A percentile compares a stretch with the other conserved stretches of the same genome.
Evolutionary conservation across 2,888 invertebrate species (phyloP).

Genomic region (Pachydiplax longipennis): DNA sequence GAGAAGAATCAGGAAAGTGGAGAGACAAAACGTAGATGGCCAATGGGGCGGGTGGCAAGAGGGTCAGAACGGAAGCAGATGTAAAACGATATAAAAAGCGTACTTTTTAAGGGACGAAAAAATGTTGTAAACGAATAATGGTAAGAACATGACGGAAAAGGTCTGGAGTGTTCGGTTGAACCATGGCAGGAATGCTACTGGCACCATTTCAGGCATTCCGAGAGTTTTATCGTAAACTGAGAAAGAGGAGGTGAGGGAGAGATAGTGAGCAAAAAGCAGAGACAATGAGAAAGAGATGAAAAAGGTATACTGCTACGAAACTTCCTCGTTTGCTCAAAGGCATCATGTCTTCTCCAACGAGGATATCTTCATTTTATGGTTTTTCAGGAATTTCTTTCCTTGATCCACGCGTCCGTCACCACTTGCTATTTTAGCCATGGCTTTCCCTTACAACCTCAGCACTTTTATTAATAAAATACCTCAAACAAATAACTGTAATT

Average conservation of each 20-base stretch:
- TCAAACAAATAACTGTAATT: no score
- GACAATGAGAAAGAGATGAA: background rate
- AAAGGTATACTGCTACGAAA: no score
- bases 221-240: background rate
- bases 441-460: no score
- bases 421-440: no score
- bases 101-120: background rate
- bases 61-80: background rate
- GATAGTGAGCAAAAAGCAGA: background rate
- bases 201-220: slow-evolving; percentile 25
- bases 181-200: slow-evolving; percentile 14
- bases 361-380: no score
- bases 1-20: background rate
- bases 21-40: background rate
- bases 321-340: no score
- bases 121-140: background rate
- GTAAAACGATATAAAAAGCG: no score
- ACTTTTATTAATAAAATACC: no score
- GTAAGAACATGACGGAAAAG: background rate
- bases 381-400: no score
- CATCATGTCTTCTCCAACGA: no score
- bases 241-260: background rate
- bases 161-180: background rate
- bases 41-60: background rate
- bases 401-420: no score